A percentile compares a stretch with the other conserved stretches of the same genome.
phyloP scores from a whole-genome alignment of 2,888 invertebrate species.

The Microctonus aethiopoides region DNA sequence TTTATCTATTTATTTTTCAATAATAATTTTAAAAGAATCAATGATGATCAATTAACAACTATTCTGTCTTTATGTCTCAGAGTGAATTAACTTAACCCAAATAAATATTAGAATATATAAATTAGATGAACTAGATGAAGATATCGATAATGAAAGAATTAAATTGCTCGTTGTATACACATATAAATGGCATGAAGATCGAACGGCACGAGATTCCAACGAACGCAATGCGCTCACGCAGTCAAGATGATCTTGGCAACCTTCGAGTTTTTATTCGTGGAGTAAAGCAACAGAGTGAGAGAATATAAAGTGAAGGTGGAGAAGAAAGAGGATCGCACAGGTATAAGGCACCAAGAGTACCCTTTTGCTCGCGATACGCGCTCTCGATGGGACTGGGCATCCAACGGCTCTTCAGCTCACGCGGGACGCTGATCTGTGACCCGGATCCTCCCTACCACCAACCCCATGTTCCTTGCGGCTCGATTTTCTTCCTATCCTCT shows the following conservation, averaged over 20 bases:
- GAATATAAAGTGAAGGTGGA: slow-evolving; percentile 18
- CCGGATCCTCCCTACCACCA: slow-evolving; percentile 66
- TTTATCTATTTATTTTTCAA: not conserved
- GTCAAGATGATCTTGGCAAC: slow-evolving; percentile 28
- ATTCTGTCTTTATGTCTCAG: not conserved
- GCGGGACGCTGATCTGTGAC: slow-evolving; percentile 66
- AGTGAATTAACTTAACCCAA: not conserved
- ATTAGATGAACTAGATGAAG: not conserved
- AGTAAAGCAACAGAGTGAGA: slow-evolving; percentile 4
- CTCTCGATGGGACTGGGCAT: slow-evolving; percentile 61
- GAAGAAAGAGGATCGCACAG: slow-evolving; percentile 37
- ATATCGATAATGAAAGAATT: not conserved
- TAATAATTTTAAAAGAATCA: not conserved
- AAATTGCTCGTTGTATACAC: not conserved
- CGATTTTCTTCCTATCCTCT: slow-evolving; percentile 21
- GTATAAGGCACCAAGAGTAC: slow-evolving; percentile 50
- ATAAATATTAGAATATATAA: too few relatives aligned
- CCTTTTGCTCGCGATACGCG: slow-evolving; percentile 64
- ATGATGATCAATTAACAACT: not conserved
- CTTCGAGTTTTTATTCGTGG: too few relatives aligned
- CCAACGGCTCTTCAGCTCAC: slow-evolving; percentile 56
- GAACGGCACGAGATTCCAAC: not conserved
- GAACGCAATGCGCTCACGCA: slow-evolving; percentile 31
- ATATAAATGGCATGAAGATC: not conserved
- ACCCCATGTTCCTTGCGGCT: slow-evolving; percentile 49